phyloP scores from a whole-genome alignment of 2,888 invertebrate species.

The Clitarchus hookeri region DNA sequence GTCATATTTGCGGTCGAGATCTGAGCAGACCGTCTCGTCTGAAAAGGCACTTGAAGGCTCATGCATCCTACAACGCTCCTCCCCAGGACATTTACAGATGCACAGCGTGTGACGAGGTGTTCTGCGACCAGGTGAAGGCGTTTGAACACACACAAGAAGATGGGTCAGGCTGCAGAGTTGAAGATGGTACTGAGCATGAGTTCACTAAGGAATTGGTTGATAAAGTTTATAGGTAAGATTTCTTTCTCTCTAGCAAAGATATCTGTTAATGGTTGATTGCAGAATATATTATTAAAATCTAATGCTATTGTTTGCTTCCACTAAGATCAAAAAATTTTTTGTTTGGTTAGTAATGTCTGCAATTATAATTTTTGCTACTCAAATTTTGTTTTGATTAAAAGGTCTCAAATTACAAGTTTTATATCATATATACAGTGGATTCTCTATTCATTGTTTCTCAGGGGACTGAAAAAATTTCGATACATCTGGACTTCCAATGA shows the following conservation, averaged over 20 bases:
- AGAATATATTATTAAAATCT: too few species aligned
- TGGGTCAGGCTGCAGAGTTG: not conserved
- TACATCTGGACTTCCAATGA: too few species aligned
- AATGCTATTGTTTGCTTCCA: too few species aligned
- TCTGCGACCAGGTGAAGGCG: not conserved
- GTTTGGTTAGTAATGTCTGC: too few species aligned
- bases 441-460: too few species aligned
- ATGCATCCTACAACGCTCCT: constrained; percentile 53
- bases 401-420: too few species aligned
- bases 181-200: not conserved
- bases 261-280: too few species aligned
- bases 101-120: constrained; percentile 48
- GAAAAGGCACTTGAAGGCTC: constrained; percentile 59
- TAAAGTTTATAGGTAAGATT: constrained; percentile 55
- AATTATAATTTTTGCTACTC: too few species aligned
- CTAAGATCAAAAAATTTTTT: too few species aligned
- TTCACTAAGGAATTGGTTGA: not conserved
- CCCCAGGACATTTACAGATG: constrained; percentile 41
- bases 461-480: too few species aligned
- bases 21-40: constrained; percentile 59
- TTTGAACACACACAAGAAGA: constrained; percentile 4
- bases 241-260: constrained; percentile 48
- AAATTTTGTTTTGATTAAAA: too few species aligned
- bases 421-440: too few species aligned
- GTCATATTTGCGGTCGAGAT: constrained; percentile 61